These are phyloP conservation scores for Copidosoma floridanum DNA, from an alignment of 1,140 invertebrate species.

Conservation along the genomic window DNA sequence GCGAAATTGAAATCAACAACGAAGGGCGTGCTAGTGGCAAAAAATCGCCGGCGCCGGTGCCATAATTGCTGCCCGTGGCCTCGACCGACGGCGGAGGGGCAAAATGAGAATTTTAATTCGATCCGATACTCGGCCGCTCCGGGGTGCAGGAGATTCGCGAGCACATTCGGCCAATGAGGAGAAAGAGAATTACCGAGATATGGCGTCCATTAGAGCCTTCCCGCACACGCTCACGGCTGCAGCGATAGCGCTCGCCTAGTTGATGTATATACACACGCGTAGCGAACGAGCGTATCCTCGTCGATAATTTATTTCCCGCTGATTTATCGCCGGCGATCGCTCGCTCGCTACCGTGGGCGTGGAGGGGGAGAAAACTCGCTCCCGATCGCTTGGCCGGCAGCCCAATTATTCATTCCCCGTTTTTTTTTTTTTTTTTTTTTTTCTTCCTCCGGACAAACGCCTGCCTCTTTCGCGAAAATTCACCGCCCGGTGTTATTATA, in stretches of 20 bases:
- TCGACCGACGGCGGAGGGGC: not conserved
- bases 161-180: too few relatives aligned
- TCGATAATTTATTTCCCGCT: constrained; percentile 21
- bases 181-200: constrained; percentile 10
- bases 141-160: too few relatives aligned
- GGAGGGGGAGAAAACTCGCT: constrained; percentile 3
- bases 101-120: constrained; percentile 15
- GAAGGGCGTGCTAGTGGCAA: not conserved
- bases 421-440: not conserved
- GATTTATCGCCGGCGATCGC: constrained; percentile 6
- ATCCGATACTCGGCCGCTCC: constrained; percentile 5
- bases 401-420: not conserved
- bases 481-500: too few relatives aligned
- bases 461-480: not conserved
- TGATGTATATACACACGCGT: not conserved
- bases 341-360: too few relatives aligned
- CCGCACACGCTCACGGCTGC: not conserved
- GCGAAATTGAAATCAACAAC: not conserved
- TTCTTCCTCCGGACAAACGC: too few relatives aligned
- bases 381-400: not conserved
- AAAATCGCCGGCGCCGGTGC: not conserved
- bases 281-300: not conserved
- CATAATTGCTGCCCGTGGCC: constrained; percentile 3
- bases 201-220: constrained; percentile 7
- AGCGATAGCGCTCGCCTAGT: not conserved